Evolutionary conservation across 2,113 vertebrate species (phyloP), one percentile per base, ranked within the genome.

Genomic region (Hoplias malabaricus): DNA sequence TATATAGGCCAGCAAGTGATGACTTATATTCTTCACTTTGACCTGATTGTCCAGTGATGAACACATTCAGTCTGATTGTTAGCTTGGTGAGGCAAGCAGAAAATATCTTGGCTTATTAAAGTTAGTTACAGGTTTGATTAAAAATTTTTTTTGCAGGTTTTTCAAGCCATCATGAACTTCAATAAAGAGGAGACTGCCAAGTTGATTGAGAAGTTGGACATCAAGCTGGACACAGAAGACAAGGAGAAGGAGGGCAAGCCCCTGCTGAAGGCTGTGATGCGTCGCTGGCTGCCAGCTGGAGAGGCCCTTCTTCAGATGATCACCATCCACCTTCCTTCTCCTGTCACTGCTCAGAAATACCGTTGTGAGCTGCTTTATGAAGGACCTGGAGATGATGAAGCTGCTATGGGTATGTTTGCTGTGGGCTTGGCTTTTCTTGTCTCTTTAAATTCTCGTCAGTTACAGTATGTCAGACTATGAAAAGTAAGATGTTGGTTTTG

Each of bases 271-370:
- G 96, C 96, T 0, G 96, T 98, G 81, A 99, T 98, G 98, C 93
- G 95, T 53, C 94, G 95, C 85, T 99, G 96, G 96, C 91, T 99
- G 75, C 97, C 96, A 0, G 96, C 96, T 0, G 96, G 97, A 75
- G 98, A 99, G 0, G 98, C 96, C 0, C 88, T 98, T 69, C 91
- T 99, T 14, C 97, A 99, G 82, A 99, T 99, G 98, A 99, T 99
- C 86, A 96, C 98, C 80, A 99, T 99, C 86, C 96, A 99, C 79
- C 90, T 99, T 86, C 96, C 97, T 10, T 99, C 98, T 1, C 98
- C 96, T 0, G 97, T 98, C 79, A 98, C 96, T 0, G 95, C 97
- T 25, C 97, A 99, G 93, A 96, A 91, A 63, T 99, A 98, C 85
- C 95, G 96, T 42, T 98, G 96, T 8, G 98, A 99, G 85, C 92